Percentiles rank a stretch among this genome's conserved stretches.
These are phyloP conservation scores for Montipora capricornis DNA, from an alignment of 64 coral and sea anemone genomes.

Conservation along the genomic window DNA sequence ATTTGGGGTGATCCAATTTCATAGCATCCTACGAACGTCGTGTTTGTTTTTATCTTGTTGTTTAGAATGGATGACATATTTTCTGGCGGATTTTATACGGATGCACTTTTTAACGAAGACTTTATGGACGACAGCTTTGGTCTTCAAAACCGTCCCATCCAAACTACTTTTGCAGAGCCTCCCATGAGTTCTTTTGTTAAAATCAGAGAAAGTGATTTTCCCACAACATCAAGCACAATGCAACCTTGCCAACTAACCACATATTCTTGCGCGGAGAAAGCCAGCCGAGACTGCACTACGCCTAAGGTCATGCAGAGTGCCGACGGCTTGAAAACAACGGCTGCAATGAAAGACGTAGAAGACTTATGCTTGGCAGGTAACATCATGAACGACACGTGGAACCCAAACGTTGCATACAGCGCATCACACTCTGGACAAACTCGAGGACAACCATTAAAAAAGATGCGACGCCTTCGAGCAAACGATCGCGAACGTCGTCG, in stretches of 20 bases:
- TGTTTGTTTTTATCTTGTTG: neutral
- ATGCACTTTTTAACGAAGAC: neutral
- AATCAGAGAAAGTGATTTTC: conserved; percentile 1
- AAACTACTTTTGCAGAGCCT: neutral
- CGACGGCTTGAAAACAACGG: neutral
- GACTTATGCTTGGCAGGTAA: conserved; percentile 30
- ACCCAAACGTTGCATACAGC: neutral
- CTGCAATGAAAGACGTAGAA: conserved; percentile 14
- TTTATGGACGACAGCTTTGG: neutral
- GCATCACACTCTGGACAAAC: conserved; percentile 16
- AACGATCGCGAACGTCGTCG: conserved; percentile 95
- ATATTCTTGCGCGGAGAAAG: neutral
- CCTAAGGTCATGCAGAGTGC: conserved; percentile 1
- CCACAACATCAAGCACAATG: neutral
- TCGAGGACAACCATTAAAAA: conserved; percentile 92
- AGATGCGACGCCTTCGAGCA: conserved; percentile 93
- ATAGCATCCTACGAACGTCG: neutral
- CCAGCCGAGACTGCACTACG: neutral
- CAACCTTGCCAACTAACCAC: neutral
- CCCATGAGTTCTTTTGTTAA: conserved; percentile 23
- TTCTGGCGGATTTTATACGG: conserved; percentile 8
- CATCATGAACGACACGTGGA: conserved; percentile 42
- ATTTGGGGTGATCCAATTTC: neutral
- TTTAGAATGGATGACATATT: conserved; percentile 20
- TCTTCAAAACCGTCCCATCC: neutral